A percentile compares a stretch with the other conserved stretches of the same genome.
Evolutionary conservation across 2,888 invertebrate genomes (phyloP).

Genomic region (Eupithecia centaureata): DNA sequence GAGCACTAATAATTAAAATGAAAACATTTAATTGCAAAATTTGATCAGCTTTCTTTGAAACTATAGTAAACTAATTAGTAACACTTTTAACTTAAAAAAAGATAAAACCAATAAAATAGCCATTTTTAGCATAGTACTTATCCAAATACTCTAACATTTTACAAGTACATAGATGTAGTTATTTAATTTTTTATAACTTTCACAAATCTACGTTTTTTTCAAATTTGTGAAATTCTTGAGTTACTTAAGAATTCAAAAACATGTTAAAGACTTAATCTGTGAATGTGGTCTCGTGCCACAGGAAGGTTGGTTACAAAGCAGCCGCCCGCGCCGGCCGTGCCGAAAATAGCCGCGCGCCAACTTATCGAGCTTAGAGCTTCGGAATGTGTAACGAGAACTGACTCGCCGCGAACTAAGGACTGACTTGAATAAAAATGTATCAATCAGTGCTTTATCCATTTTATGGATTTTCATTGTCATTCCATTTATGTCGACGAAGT

Average conservation of each 20-base stretch:
- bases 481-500: not conserved
- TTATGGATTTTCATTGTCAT: not conserved
- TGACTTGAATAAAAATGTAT: not conserved
- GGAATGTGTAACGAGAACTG: conserved; percentile 18
- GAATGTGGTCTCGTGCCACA: conserved; percentile 31
- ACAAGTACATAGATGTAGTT: too few species aligned
- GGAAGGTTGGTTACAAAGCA: conserved; percentile 41
- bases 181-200: too few species aligned
- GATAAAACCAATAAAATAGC: too few species aligned
- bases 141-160: too few species aligned
- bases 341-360: conserved; percentile 40
- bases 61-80: too few species aligned
- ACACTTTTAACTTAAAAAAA: too few species aligned
- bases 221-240: not conserved
- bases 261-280: not conserved
- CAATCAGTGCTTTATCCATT: not conserved
- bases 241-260: not conserved
- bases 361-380: conserved; percentile 34
- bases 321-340: conserved; percentile 33
- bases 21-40: too few species aligned
- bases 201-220: not conserved
- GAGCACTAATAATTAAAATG: too few species aligned
- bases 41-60: too few species aligned
- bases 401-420: not conserved
- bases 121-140: too few species aligned